Evolutionary conservation across 2,888 invertebrate species (phyloP), one percentile per base, ranked within the genome.

Genomic region (Cerceris rybyensis): DNA sequence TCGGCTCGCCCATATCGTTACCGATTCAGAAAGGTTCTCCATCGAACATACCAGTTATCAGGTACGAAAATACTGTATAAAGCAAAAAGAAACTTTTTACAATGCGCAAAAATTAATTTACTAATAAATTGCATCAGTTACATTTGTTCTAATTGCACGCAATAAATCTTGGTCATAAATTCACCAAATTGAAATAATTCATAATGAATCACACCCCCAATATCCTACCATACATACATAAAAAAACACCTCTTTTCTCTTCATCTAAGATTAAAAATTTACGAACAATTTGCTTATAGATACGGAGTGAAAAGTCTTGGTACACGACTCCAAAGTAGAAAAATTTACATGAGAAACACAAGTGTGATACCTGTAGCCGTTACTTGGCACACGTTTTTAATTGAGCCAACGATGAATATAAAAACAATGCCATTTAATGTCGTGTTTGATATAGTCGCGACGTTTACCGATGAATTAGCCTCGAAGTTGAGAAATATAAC

Each of bases 1-100:
- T 90, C 42, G 92, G 92, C 39, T 78, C 84, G 13, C 93, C 93
- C 0, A 72, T 93, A 43, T 89, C 88, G 67, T 91, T 93, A 80
- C 93, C 93, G 2, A 88, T 93, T 46, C 88, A 89, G 76, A 85
- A 57, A 91, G 54, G 91, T 73, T 86, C 88, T 8, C 80, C 86
- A 28, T 80, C 85, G 9, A 82, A 86, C 16, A 8, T 60, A 42
- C 78, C 71, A 13, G 28, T 60, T 28, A 11, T 78, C 14, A 78
- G 67, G 78, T 78, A 60, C 16, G 4, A 55, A 5, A 7, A 9
- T 7, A 17, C 17, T 55, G 1, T 0, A 17, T 55, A 55, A 7
- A 17, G 16, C 6, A 13, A 13, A 6, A 13, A 0, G n/a, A 41
- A 11, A 46, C 39, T 28, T 28, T 28, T 28, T 28, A 28, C 28